Percentiles rank a stretch among this genome's conserved stretches.
Conservation (phyloP, 2,113 vertebrate genomes). For the Chionodraco myersi region DNA sequence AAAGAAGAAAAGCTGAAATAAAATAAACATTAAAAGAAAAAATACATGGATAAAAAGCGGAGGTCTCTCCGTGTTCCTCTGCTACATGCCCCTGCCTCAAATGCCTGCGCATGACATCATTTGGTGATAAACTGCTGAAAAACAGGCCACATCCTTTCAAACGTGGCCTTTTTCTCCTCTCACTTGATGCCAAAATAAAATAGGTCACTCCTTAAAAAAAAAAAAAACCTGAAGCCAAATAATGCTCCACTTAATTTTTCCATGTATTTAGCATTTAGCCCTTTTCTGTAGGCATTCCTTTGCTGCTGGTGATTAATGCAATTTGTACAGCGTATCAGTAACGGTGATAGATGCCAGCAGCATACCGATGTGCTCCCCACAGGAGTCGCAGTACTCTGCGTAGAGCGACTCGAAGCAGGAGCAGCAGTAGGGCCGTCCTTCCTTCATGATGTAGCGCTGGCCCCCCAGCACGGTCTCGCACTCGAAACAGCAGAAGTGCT, state of each 20-base stretch:
- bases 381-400: conserved; percentile 97
- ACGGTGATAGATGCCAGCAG: neutral
- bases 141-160: conserved; percentile 14
- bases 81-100: neutral
- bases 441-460: conserved; percentile 99
- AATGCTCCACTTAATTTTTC: neutral
- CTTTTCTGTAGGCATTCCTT: conserved; percentile 6
- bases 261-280: neutral
- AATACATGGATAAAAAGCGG: neutral
- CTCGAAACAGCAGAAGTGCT: conserved; percentile 99
- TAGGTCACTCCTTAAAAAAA: conserved; percentile 34
- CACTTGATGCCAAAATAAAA: conserved; percentile 10
- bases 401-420: conserved; percentile 97
- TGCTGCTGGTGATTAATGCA: conserved; percentile 4
- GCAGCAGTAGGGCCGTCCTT: conserved; percentile 97
- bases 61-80: neutral
- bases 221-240: neutral
- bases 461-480: conserved; percentile 95
- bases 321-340: neutral
- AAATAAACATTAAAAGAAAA: too few relatives aligned
- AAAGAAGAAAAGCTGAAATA: too few relatives aligned
- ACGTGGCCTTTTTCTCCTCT: conserved; percentile 2
- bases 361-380: conserved; percentile 97
- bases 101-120: conserved; percentile 15
- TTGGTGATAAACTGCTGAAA: conserved; percentile 36